phyloP scores from a whole-genome alignment of 2,113 vertebrate species.

The Nycticebus coucang region DNA sequence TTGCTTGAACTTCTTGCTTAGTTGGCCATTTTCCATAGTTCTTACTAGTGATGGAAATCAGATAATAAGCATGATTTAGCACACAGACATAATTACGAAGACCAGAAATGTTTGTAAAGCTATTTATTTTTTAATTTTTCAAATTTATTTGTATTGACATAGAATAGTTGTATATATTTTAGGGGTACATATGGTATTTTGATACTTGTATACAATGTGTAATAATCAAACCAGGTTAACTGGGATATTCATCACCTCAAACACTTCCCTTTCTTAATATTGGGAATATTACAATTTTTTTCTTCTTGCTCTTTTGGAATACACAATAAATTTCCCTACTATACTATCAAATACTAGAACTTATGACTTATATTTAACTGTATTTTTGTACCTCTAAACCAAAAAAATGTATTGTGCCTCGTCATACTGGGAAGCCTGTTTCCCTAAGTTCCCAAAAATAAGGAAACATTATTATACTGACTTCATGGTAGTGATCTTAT shows the following conservation, averaged over 20 bases:
- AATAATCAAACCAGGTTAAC: neutral
- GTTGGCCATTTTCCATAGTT: neutral
- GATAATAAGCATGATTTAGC: neutral
- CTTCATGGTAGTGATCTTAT: neutral
- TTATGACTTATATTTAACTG: neutral
- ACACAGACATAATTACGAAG: neutral
- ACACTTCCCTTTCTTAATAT: neutral
- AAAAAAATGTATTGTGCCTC: neutral
- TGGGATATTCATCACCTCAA: neutral
- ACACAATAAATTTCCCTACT: neutral
- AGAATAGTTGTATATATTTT: neutral
- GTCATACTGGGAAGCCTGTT: no score
- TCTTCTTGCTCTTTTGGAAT: neutral
- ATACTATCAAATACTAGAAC: neutral
- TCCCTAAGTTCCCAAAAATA: neutral
- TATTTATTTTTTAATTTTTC: neutral
- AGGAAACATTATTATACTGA: neutral
- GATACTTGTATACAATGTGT: neutral
- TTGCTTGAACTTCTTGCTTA: neutral
- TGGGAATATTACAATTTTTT: neutral
- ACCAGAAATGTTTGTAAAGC: neutral
- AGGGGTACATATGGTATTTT: neutral
- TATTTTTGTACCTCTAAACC: neutral
- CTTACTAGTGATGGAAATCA: neutral
- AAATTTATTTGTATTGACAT: neutral